These are phyloP conservation scores for Eupithecia centaureata DNA, from an alignment of 2,888 invertebrate species.

Conservation along the genomic window DNA sequence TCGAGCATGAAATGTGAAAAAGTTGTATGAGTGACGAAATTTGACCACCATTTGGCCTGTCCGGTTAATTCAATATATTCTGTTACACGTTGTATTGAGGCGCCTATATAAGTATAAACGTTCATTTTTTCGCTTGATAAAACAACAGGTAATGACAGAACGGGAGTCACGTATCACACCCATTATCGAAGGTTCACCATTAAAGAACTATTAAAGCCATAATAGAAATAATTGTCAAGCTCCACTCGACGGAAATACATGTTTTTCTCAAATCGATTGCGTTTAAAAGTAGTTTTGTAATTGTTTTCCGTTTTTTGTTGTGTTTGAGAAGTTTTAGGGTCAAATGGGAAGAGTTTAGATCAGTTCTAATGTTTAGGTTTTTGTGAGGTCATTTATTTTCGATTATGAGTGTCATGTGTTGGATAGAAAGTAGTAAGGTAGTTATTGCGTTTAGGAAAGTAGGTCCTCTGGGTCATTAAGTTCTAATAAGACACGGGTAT, in stretches of 20 bases:
- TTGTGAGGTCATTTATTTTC: constrained; percentile 40
- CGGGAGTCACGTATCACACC: constrained; percentile 75
- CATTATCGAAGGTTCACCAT: constrained; percentile 69
- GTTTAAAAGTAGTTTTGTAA: constrained; percentile 64
- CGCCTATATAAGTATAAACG: constrained; percentile 25
- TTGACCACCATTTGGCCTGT: no score
- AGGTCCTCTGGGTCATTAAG: no score
- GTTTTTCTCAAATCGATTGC: constrained; percentile 75
- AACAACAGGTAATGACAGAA: constrained; percentile 60
- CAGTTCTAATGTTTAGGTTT: constrained; percentile 34
- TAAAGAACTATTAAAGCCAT: constrained; percentile 73
- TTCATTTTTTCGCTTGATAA: constrained; percentile 38
- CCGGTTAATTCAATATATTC: background rate
- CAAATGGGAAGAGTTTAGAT: constrained; percentile 32
- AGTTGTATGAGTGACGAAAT: no score
- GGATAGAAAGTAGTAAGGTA: background rate
- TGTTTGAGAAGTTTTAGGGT: constrained; percentile 40
- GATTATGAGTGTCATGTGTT: constrained; percentile 21
- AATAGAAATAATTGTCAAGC: constrained; percentile 65
- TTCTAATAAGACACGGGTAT: no score
- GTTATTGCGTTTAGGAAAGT: background rate
- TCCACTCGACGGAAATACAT: constrained; percentile 71
- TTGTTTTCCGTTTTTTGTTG: constrained; percentile 49
- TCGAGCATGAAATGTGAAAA: no score
- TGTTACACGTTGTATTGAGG: constrained; percentile 5